Percentiles rank a stretch among this genome's conserved stretches.
Evolutionary conservation across 2,797 vertebrate genomes (phyloP).

Genomic region (Myripristis murdjan): DNA sequence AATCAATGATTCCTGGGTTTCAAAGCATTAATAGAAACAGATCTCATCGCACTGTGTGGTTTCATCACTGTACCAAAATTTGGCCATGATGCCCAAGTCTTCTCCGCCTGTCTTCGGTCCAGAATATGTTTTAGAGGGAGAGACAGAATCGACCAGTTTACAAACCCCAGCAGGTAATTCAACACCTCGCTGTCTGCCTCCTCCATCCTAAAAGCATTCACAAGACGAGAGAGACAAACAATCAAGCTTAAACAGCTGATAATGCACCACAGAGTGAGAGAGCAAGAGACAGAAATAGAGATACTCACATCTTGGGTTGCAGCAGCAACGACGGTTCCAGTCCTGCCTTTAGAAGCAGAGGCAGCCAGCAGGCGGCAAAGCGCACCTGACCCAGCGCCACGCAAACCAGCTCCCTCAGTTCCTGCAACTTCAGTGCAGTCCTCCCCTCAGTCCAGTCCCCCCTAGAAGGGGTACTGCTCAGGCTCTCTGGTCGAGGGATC

Average conservation of each 20-base stretch:
- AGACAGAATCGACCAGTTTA: conserved; percentile 81
- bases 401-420: conserved; percentile 65
- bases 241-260: background rate
- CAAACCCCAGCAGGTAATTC: conserved; percentile 83
- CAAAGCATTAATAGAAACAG: background rate
- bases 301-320: conserved; percentile 71
- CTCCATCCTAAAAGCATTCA: conserved; percentile 64
- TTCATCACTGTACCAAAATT: conserved; percentile 71
- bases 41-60: background rate
- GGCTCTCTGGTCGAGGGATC: conserved; percentile 44
- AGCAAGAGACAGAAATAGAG: background rate
- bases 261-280: background rate
- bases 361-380: conserved; percentile 78
- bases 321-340: conserved; percentile 79
- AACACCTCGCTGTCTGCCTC: conserved; percentile 68
- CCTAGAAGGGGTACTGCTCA: background rate
- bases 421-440: conserved; percentile 40
- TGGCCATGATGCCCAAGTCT: conserved; percentile 71
- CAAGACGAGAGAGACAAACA: background rate
- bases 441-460: too few relatives aligned
- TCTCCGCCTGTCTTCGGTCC: conserved; percentile 58
- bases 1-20: too few relatives aligned
- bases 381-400: conserved; percentile 55
- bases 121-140: conserved; percentile 66
- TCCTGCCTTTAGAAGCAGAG: conserved; percentile 78